A percentile compares a stretch with the other conserved stretches of the same genome.
Evolutionary conservation across 2,888 invertebrate species (phyloP).

Genomic region (Cheilosia vernalis): DNA sequence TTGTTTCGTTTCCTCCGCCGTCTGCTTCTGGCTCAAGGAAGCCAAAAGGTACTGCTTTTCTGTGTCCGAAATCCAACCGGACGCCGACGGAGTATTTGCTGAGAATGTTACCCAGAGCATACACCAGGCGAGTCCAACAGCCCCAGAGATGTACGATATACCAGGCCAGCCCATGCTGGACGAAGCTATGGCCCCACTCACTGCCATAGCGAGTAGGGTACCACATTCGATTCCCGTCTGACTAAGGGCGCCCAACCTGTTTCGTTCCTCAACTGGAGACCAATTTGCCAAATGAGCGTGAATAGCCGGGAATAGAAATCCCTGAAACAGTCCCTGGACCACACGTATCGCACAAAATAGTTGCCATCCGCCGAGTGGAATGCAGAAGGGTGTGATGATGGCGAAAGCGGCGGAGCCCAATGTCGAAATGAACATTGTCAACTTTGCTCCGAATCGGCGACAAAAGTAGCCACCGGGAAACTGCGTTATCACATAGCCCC

Average conservation of each 20-base stretch:
- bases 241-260: conserved; percentile 85
- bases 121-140: conserved; percentile 84
- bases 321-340: conserved; percentile 88
- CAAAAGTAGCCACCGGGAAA: conserved; percentile 89
- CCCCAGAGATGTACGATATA: conserved; percentile 87
- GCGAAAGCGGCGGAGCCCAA: conserved; percentile 87
- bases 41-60: conserved; percentile 86
- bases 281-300: conserved; percentile 88
- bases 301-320: conserved; percentile 87
- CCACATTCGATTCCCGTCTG: conserved; percentile 88
- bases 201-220: conserved; percentile 86
- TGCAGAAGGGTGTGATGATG: conserved; percentile 87
- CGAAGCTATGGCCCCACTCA: conserved; percentile 86
- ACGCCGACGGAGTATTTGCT: conserved; percentile 85
- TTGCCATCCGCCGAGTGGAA: conserved; percentile 86
- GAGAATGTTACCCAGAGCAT: conserved; percentile 85
- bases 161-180: conserved; percentile 87
- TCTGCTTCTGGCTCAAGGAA: conserved; percentile 79
- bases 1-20: conserved; percentile 37
- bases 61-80: conserved; percentile 84
- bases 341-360: conserved; percentile 86
- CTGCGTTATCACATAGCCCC: conserved; percentile 89
- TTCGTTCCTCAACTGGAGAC: conserved; percentile 87
- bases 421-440: conserved; percentile 86
- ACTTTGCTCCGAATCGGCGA: conserved; percentile 88